A percentile compares a stretch with the other conserved stretches of the same genome.
Evolutionary conservation across 1,140 invertebrate species (phyloP).

Genomic region (Aricia agestis): DNA sequence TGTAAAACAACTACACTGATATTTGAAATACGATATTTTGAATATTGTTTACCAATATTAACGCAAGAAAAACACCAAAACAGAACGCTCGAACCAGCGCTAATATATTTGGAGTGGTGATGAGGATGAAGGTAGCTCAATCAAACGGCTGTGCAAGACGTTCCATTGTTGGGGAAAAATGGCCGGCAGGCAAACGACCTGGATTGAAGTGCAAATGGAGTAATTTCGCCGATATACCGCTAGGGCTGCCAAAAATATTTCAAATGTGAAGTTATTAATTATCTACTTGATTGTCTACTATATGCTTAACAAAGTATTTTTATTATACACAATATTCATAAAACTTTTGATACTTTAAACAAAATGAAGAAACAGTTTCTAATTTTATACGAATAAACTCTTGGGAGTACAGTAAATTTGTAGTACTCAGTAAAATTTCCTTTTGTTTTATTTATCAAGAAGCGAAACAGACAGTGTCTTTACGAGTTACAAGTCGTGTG

Average conservation of each 20-base stretch:
- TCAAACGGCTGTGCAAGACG: conserved; percentile 38
- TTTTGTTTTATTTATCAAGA: too few species aligned
- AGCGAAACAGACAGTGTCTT: too few species aligned
- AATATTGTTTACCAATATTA: not conserved
- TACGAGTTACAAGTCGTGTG: too few species aligned
- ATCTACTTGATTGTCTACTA: not conserved
- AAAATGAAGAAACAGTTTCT: too few species aligned
- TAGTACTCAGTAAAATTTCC: too few species aligned
- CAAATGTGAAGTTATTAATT: not conserved
- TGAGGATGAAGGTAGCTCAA: conserved; percentile 29
- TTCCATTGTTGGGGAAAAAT: conserved; percentile 59
- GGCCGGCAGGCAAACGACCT: conserved; percentile 62
- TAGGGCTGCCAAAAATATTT: not conserved
- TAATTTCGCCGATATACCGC: conserved; percentile 43
- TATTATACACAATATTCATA: too few species aligned
- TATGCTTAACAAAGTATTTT: too few species aligned
- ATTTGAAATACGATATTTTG: not conserved
- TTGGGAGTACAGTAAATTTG: too few species aligned
- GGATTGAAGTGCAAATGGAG: conserved; percentile 71
- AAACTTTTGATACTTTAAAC: too few species aligned
- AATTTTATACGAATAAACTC: too few species aligned
- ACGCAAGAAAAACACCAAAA: not conserved
- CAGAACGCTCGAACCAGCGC: not conserved
- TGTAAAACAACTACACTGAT: too few species aligned
- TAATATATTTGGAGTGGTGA: conserved; percentile 6